A percentile compares a stretch with the other conserved stretches of the same genome.
Conservation (phyloP, 2,113 vertebrate species). For the Laterallus jamaicensis region DNA sequence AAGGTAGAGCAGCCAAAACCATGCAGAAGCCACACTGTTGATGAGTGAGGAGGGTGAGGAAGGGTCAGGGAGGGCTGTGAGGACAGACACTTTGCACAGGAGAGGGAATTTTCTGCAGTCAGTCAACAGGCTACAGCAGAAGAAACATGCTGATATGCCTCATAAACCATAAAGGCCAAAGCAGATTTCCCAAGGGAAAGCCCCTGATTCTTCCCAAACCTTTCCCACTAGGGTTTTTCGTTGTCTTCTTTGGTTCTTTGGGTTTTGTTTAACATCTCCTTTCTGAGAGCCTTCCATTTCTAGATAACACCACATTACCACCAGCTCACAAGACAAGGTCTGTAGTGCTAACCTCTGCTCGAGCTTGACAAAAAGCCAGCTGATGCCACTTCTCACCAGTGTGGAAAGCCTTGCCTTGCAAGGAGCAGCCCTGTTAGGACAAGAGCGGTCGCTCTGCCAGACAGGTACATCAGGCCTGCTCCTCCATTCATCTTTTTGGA, state of each 20-base stretch:
- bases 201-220: background rate
- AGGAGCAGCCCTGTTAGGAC: background rate
- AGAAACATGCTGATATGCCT: background rate
- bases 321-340: background rate
- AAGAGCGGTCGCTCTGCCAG: background rate
- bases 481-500: background rate
- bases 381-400: background rate
- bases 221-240: background rate
- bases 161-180: background rate
- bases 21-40: background rate
- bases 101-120: background rate
- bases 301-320: fast-evolving
- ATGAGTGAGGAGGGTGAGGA: background rate
- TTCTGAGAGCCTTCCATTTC: background rate
- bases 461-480: background rate
- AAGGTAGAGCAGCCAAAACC: background rate
- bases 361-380: background rate
- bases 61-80: fast-evolving
- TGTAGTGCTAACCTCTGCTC: fast-evolving
- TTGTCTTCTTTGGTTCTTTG: background rate
- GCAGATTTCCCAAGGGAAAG: background rate
- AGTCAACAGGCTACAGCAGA: background rate
- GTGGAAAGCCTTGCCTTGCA: background rate
- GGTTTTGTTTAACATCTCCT: background rate
- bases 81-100: fast-evolving